A percentile compares a stretch with the other conserved stretches of the same genome.
These are phyloP conservation scores for Bovichtus variegatus DNA, from an alignment of 2,797 vertebrate genomes.

Conservation along the genomic window DNA sequence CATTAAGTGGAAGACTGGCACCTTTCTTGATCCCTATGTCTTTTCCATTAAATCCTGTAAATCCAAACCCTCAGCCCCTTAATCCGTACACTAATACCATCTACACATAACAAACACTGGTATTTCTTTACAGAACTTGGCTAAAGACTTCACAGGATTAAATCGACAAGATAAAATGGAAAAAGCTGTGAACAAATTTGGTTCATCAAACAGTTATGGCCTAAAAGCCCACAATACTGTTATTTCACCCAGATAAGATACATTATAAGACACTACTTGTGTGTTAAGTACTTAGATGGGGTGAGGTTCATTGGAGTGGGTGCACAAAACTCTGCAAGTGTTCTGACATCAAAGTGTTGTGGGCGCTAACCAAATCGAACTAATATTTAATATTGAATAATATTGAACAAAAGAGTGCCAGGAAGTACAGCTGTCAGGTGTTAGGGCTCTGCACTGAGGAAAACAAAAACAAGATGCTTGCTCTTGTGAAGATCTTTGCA, in stretches of 20 bases:
- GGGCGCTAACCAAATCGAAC: not conserved
- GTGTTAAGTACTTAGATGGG: not conserved
- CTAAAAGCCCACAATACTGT: not conserved
- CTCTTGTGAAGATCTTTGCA: constrained; percentile 1
- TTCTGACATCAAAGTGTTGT: not conserved
- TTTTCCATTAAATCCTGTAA: constrained; percentile 36
- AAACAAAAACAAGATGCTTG: constrained; percentile 43
- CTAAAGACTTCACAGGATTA: not conserved
- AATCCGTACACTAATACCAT: constrained; percentile 23
- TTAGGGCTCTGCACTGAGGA: not conserved
- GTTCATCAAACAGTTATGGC: not conserved
- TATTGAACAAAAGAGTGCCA: not conserved
- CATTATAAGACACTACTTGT: not conserved
- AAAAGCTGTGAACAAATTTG: not conserved
- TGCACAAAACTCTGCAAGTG: not conserved
- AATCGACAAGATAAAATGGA: not conserved
- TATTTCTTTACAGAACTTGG: constrained; percentile 8
- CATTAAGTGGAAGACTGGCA: constrained; percentile 24
- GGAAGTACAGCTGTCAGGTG: constrained; percentile 3
- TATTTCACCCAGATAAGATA: not conserved
- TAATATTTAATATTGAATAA: not conserved
- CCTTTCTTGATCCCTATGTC: constrained; percentile 21
- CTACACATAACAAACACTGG: constrained; percentile 9
- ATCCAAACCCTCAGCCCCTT: constrained; percentile 22
- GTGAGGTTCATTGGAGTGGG: not conserved